A percentile compares a stretch with the other conserved stretches of the same genome.
These are phyloP conservation scores for Drosophila peninsularis DNA, from an alignment of 2,888 invertebrate species.

Conservation along the genomic window DNA sequence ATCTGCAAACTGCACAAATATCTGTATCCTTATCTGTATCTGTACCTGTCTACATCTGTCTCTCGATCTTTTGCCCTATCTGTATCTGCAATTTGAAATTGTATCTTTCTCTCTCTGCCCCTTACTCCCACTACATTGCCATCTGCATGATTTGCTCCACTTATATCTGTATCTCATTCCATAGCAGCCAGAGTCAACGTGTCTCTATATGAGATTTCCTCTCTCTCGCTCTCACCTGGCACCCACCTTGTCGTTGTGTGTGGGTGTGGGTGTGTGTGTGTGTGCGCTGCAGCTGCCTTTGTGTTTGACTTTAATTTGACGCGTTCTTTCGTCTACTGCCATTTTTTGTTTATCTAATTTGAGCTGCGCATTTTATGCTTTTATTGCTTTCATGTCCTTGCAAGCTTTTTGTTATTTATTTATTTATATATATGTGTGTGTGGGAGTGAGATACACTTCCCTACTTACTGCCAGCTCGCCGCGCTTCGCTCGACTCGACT, in stretches of 20 bases:
- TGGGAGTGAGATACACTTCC: conserved; percentile 64
- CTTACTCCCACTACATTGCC: no score
- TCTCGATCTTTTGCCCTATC: no score
- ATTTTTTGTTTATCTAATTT: conserved; percentile 57
- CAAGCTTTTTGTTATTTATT: conserved; percentile 52
- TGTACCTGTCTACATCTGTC: neutral
- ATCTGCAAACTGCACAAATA: neutral
- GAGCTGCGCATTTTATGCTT: conserved; percentile 60
- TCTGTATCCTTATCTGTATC: neutral
- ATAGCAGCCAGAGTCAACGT: neutral
- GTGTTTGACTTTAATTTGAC: conserved; percentile 56
- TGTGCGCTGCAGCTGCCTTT: conserved; percentile 38
- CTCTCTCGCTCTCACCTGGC: neutral
- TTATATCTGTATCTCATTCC: neutral
- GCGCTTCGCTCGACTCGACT: conserved; percentile 17
- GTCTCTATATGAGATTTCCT: neutral
- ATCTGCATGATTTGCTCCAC: no score
- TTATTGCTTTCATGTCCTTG: conserved; percentile 64
- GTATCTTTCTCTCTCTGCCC: neutral
- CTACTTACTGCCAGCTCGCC: conserved; percentile 60
- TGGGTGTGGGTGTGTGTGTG: conserved; percentile 8
- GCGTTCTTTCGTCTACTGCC: conserved; percentile 27
- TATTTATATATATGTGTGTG: conserved; percentile 59
- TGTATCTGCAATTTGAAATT: neutral
- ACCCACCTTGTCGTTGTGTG: neutral